Base-by-base conservation (phyloP, 2,797 vertebrate species). In the Salarias fasciatus region DNA sequence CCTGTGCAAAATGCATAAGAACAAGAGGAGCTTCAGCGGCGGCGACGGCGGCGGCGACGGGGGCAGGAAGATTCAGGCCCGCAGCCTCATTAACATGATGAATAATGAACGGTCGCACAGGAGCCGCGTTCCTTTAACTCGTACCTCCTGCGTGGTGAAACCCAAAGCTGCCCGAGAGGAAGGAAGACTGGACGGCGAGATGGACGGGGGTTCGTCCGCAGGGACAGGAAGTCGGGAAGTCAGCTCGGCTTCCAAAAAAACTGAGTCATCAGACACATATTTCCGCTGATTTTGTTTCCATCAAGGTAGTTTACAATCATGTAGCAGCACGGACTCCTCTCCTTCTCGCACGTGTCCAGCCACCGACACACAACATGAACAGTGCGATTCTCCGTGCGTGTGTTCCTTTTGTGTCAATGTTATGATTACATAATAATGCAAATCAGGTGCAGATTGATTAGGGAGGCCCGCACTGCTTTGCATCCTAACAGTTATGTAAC, bases 81-180 rank as follows among this genome's bases (percentile, higher is more conserved):
- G 53, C 2, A 54, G 78, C 65, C 69, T 35, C 18, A 61, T 76
- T 40, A 37, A 36, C 53, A 24, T 30, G 0, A 73, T 84, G 63
- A 82, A 80, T 79, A 66, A 80, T 75, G 42, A 73, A 82, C 9
- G 36, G 24, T 15, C 36, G 15, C 51, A 35, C 0, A 5, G 62
- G 31, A 12, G 63, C 14, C 11, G 1, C 11, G 0, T 8, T 45
- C 11, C 53, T 55, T 56, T 8, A 40, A 13, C 48, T 55, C 68
- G 56, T 35, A 15, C 48, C 35, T 63, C 57, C 67, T 44, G 69
- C 29, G 66, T 45, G 13, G 36, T 3, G 50, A 71, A 63, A 60
- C 49, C 14, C 31, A n/a, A 65, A 46, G 53, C 24, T 2, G 53
- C 7, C 45, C 0, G n/a, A 31, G 63, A 61, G 57, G 35, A 57